Base-by-base conservation (phyloP, 2,113 vertebrate species). In the Larimichthys polyactis region DNA sequence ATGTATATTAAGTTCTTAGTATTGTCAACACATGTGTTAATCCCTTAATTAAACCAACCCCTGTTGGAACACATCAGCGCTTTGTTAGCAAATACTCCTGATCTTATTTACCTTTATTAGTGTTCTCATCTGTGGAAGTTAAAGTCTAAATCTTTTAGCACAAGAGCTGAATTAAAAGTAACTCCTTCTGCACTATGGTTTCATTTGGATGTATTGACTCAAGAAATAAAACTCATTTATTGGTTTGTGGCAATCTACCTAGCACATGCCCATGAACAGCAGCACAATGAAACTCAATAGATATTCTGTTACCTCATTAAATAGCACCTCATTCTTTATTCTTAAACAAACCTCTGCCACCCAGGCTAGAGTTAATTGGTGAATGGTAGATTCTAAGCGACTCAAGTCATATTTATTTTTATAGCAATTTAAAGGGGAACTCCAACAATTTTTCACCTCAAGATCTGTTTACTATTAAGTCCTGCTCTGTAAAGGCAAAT, bases 41-140 rank as follows among this genome's bases (percentile, higher is more conserved):
- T 87, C 83, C 54, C n/a, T 22, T 58, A 55, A 81, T 83, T 51
- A 81, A 79, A 81, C 20, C 32, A 70, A n/a, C 29, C 48, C 27
- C 43, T 51, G 79, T 52, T 77, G 48, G 65, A 88, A 52, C 81
- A 81, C 71, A 32, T 69, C 14, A 32, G 14, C 10, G 10, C 75
- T 78, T 81, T 76, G 70, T 86, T 78, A 86, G 73, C 59, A 81
- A 81, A 80, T 51, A 54, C 55, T 52, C 58, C 58, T 52, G 52
- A 77, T 90, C 67, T 63, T 66, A 64, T 87, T 87, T 83, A 70
- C 59, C 46, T 81, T 75, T 60, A 85, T 86, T 74, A 67, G 54
- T 75, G 84, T 80, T 78, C 60, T 81, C 63, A 57, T 48, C 2
- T 46, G 68, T 64, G 51, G 62, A 75, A 60, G 60, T 15, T 1